phyloP scores from a whole-genome alignment of 1,140 invertebrate genomes.

The Agrypnia vestita region DNA sequence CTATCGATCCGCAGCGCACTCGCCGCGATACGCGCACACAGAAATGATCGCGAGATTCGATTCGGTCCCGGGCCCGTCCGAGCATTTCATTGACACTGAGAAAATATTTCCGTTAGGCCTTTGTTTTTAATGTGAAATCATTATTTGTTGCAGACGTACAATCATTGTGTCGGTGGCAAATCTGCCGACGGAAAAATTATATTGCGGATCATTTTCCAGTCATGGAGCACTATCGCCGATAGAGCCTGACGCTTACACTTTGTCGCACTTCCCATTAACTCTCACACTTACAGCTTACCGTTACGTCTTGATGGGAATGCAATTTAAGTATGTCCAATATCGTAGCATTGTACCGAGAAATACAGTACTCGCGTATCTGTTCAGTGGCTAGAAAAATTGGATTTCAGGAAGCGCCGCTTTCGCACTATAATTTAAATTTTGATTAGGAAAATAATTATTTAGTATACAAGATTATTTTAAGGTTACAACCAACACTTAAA shows the following conservation, averaged over 20 bases:
- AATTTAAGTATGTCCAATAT: not conserved
- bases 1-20: not conserved
- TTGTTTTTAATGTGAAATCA: constrained; percentile 43
- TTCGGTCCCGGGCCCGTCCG: constrained; percentile 5
- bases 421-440: too few relatives aligned
- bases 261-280: not conserved
- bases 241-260: constrained; percentile 38
- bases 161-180: constrained; percentile 3
- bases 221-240: constrained; percentile 35
- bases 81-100: constrained; percentile 19
- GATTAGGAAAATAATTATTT: too few relatives aligned
- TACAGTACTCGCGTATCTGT: too few relatives aligned
- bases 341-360: not conserved
- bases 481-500: too few relatives aligned
- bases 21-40: constrained; percentile 11
- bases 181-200: constrained; percentile 38
- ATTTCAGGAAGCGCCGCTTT: too few relatives aligned
- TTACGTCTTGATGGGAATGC: constrained; percentile 35
- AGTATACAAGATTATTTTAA: too few relatives aligned
- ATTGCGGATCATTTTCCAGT: constrained; percentile 54
- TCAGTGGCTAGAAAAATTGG: too few relatives aligned
- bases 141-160: constrained; percentile 17
- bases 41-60: constrained; percentile 39
- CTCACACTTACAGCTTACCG: constrained; percentile 11
- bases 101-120: constrained; percentile 32